phyloP scores from a whole-genome alignment of 2,888 invertebrate species.

The Strigamia crassipes region DNA sequence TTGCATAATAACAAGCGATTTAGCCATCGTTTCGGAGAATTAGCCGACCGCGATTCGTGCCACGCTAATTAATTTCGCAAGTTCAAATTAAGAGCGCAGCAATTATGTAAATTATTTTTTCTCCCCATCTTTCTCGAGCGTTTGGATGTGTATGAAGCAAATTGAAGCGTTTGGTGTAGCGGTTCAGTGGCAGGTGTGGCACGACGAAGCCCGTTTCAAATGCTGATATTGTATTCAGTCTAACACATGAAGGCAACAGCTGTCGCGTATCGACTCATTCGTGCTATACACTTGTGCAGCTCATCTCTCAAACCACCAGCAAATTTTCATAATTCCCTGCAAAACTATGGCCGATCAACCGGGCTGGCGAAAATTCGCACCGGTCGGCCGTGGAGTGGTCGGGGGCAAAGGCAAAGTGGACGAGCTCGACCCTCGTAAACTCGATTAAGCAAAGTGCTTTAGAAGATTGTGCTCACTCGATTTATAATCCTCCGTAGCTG shows the following conservation, averaged over 20 bases:
- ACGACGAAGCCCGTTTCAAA: constrained; percentile 34
- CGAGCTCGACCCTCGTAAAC: neutral
- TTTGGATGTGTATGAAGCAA: neutral
- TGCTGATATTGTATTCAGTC: constrained; percentile 42
- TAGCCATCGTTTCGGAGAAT: neutral
- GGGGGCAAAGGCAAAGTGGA: neutral
- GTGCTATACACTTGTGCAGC: neutral
- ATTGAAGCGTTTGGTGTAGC: constrained; percentile 8
- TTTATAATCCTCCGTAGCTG: constrained; percentile 13
- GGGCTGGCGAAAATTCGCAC: neutral
- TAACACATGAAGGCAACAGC: constrained; percentile 42
- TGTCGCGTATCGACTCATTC: constrained; percentile 35
- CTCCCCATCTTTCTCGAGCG: neutral
- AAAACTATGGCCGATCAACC: neutral
- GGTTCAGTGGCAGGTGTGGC: constrained; percentile 31
- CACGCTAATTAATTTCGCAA: constrained; percentile 32
- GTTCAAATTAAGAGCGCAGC: constrained; percentile 36
- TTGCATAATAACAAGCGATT: constrained; percentile 25
- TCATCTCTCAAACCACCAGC: constrained; percentile 16
- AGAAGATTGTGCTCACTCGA: constrained; percentile 31
- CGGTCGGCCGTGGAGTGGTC: neutral
- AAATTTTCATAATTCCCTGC: constrained; percentile 30
- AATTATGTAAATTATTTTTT: constrained; percentile 27
- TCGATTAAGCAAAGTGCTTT: constrained; percentile 28
- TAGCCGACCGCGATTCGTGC: constrained; percentile 26